phyloP scores from a whole-genome alignment of 2,797 vertebrate genomes.

The Gymnopithys bicolor region DNA sequence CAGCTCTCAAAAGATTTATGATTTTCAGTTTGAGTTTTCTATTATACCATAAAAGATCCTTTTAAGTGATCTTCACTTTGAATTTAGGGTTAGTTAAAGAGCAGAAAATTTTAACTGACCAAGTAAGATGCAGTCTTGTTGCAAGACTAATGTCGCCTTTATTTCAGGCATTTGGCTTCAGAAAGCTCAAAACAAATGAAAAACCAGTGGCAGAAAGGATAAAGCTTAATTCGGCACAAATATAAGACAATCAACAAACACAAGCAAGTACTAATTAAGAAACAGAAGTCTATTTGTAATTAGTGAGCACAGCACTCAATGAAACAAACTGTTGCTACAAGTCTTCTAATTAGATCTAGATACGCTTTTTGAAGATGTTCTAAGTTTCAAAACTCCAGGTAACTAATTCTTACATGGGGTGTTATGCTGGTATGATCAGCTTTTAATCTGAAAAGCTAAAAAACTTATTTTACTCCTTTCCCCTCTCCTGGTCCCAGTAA shows the following conservation, averaged over 20 bases:
- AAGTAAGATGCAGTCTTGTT: not conserved
- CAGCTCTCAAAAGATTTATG: not conserved
- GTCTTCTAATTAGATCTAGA: not conserved
- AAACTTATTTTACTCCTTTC: not conserved
- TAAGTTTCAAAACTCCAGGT: not conserved
- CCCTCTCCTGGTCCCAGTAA: rapidly evolving
- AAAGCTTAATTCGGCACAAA: not conserved
- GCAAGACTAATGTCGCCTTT: not conserved
- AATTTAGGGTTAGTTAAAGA: not conserved
- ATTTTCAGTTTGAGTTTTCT: not conserved
- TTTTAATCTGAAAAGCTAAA: not conserved
- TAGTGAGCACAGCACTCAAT: rapidly evolving
- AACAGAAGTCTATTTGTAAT: not conserved
- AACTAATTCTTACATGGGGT: not conserved
- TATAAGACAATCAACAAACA: not conserved
- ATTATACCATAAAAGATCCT: not conserved
- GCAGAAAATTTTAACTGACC: not conserved
- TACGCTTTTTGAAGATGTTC: not conserved
- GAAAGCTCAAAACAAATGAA: not conserved
- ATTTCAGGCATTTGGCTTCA: not conserved
- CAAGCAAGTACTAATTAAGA: not conserved
- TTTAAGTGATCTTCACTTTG: not conserved
- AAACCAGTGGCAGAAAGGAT: not conserved
- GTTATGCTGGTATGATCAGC: not conserved
- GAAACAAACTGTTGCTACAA: not conserved